Evolutionary conservation across 1,140 invertebrate species (phyloP).

Genomic region (Sitophilus oryzae): DNA sequence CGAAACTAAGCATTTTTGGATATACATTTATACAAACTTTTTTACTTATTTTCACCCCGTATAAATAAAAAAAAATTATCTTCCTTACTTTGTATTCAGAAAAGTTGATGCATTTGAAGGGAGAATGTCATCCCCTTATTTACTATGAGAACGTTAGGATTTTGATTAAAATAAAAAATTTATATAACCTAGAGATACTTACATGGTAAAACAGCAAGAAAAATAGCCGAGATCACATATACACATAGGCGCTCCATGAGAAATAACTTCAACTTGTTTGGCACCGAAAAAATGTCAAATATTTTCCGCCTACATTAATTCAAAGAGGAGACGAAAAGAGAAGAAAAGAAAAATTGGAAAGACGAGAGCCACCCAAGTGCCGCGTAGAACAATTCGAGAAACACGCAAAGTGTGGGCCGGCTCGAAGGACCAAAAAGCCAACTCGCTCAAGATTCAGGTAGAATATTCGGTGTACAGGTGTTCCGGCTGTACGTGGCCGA

Average conservation of each 20-base stretch:
- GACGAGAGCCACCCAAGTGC: constrained; percentile 8
- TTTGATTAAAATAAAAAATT: too few species aligned
- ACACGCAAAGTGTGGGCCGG: constrained; percentile 9
- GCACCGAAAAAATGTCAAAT: constrained; percentile 3
- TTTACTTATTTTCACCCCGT: too few species aligned
- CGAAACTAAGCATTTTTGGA: too few species aligned
- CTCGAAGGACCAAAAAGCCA: constrained; percentile 8
- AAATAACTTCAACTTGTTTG: too few species aligned
- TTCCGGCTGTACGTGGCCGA: background rate
- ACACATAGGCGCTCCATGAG: constrained; percentile 4
- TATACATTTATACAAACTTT: too few species aligned
- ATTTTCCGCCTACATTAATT: constrained; percentile 11
- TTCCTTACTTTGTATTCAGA: too few species aligned
- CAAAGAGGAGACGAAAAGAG: too few species aligned
- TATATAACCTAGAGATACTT: too few species aligned
- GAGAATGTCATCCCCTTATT: too few species aligned
- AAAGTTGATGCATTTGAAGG: too few species aligned
- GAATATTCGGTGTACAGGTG: constrained; percentile 10
- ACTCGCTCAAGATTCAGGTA: background rate
- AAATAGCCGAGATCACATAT: constrained; percentile 1
- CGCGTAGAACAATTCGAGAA: constrained; percentile 5
- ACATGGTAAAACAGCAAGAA: constrained; percentile 7
- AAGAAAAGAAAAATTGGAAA: background rate
- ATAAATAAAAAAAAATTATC: too few species aligned
- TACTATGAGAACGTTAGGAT: too few species aligned